Evolutionary conservation across 2,888 invertebrate species (phyloP), one percentile per base, ranked within the genome.

Genomic region (Drosophila borealis): DNA sequence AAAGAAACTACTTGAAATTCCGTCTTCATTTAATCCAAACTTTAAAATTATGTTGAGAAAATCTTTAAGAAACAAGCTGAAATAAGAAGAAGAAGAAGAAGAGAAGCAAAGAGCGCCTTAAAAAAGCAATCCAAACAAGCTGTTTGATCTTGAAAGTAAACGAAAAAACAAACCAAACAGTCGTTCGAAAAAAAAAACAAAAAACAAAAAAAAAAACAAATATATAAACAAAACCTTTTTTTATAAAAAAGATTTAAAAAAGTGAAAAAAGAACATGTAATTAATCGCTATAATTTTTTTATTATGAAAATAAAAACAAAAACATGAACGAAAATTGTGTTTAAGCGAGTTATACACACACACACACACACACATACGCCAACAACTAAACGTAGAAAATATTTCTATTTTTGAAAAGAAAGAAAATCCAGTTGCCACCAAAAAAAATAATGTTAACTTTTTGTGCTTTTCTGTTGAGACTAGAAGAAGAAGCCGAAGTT

Each of bases 171-270:
- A 63, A 59, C 86, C 82, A 77, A 88, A 85, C 74, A 79, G 83
- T 83, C 83, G 83, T 83, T 83, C 83, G 72, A 73, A 70, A 80
- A 71, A 68, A 46, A 63, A 69, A 60, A 66, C 17, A 70, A 36
- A 59, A 46, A 44, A 42, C 49, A 49, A 56, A 70, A 41, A 70
- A 29, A 6, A 29, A 25, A 25, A 25, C 5, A 25, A 29, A 29
- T 8, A 29, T 29, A 29, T 29, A 29, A 29, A 61, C 70, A 77
- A 68, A 81, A 73, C 61, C 81, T 78, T 84, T 88, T 83, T 88
- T 88, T 84, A 82, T 80, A 83, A 86, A 88, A 88, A 88, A 84
- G 84, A 83, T 81, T 80, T 64, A 63, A 80, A 84, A 72, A 70
- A 50, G 45, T 29, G 29, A 64, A 25, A 25, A 63, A 63, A 63